Evolutionary conservation across 1,140 invertebrate species (phyloP).

Genomic region (Drosophila erecta): DNA sequence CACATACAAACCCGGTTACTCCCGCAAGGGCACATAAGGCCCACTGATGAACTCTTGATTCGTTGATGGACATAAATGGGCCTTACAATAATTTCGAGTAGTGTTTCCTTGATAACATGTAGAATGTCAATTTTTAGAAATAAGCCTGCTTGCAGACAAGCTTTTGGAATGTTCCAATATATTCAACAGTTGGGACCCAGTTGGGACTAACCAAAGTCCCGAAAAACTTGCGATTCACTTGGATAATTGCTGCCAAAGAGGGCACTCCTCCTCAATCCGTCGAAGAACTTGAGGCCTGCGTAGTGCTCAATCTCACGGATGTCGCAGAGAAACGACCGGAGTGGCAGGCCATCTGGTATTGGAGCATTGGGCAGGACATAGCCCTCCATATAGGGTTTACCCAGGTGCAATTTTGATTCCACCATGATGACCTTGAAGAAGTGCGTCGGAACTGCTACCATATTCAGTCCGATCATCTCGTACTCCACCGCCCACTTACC

Average conservation of each 20-base stretch:
- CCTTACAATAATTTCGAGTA: constrained; percentile 40
- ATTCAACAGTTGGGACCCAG: no score
- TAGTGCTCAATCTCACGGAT: constrained; percentile 95
- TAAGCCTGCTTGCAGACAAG: not conserved
- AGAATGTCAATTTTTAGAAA: not conserved
- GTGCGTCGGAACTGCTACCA: constrained; percentile 99
- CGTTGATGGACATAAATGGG: constrained; percentile 38
- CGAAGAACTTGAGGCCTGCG: constrained; percentile 96
- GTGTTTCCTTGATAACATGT: not conserved
- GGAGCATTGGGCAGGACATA: constrained; percentile 96
- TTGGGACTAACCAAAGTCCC: constrained; percentile 42
- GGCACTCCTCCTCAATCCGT: constrained; percentile 86
- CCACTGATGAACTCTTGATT: constrained; percentile 46
- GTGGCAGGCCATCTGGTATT: constrained; percentile 90
- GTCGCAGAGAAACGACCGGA: constrained; percentile 92
- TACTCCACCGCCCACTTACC: constrained; percentile 97
- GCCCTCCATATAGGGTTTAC: constrained; percentile 94
- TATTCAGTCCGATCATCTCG: constrained; percentile 96
- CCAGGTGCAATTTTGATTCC: constrained; percentile 87
- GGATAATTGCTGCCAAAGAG: constrained; percentile 84
- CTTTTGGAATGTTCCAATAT: not conserved
- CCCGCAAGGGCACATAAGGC: constrained; percentile 49
- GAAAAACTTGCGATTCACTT: constrained; percentile 62
- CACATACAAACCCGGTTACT: constrained; percentile 57
- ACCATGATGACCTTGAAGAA: constrained; percentile 97